These are phyloP conservation scores for Sphyrna mokarran DNA, from an alignment of 2,113 vertebrate genomes.

Conservation along the genomic window DNA sequence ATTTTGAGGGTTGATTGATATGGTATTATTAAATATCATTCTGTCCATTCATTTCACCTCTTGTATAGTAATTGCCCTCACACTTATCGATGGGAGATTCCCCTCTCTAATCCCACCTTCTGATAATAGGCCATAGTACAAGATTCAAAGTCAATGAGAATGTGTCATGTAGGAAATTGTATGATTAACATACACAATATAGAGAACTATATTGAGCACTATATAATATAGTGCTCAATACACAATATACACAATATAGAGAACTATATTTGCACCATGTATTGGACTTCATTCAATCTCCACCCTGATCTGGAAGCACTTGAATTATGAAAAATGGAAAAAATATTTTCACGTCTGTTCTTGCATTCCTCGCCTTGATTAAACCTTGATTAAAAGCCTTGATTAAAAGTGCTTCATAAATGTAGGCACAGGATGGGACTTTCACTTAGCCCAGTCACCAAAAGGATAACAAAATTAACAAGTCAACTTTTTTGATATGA, in stretches of 20 bases:
- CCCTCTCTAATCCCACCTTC: neutral
- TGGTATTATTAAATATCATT: neutral
- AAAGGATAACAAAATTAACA: neutral
- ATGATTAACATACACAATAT: neutral
- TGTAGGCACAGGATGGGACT: neutral
- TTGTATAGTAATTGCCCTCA: neutral
- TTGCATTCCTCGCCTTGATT: neutral
- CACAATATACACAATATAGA: neutral
- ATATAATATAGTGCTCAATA: too few relatives aligned
- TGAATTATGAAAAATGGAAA: neutral
- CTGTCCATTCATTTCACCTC: neutral
- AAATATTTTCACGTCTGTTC: neutral
- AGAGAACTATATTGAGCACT: neutral
- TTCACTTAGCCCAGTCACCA: neutral
- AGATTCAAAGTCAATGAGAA: neutral
- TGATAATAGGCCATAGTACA: neutral
- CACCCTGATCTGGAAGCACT: neutral
- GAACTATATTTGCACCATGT: neutral
- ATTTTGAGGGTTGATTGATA: neutral
- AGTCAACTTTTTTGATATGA: slow-evolving; percentile 20
- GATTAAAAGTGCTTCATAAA: too few relatives aligned
- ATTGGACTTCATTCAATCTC: neutral
- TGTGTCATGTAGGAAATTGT: neutral
- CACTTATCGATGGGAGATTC: neutral
- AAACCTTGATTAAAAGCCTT: too few relatives aligned